These are phyloP conservation scores for Knipowitschia caucasica DNA, from an alignment of 2,797 vertebrate species.

Conservation along the genomic window DNA sequence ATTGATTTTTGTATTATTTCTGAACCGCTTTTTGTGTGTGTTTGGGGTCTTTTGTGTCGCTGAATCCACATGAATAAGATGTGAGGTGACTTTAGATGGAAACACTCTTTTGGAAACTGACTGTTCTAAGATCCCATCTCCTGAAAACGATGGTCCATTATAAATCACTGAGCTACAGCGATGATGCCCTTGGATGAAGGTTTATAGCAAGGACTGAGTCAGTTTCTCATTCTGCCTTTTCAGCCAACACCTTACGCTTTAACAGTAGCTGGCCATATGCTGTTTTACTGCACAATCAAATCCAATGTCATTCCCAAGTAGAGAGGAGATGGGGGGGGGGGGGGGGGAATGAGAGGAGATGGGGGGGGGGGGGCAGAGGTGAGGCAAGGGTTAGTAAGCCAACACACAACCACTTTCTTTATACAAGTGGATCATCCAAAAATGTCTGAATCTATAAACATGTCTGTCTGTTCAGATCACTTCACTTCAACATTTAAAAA, in stretches of 20 bases:
- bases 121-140: background rate
- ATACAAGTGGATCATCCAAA: background rate
- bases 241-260: constrained; percentile 26
- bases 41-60: constrained; percentile 18
- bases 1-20: no score
- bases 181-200: constrained; percentile 22
- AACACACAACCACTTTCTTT: background rate
- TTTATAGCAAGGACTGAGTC: constrained; percentile 34
- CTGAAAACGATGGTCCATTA: constrained; percentile 27
- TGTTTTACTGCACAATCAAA: constrained; percentile 11
- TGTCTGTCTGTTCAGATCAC: background rate
- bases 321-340: constrained; percentile 18
- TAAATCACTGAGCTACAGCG: constrained; percentile 37
- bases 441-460: background rate
- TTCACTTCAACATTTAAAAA: background rate
- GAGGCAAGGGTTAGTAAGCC: background rate
- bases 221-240: constrained; percentile 40
- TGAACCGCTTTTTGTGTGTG: constrained; percentile 10
- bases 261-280: constrained; percentile 43
- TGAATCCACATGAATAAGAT: constrained; percentile 38
- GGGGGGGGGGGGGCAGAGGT: background rate
- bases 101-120: constrained; percentile 4
- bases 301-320: constrained; percentile 24
- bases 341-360: constrained; percentile 19
- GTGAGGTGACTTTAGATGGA: constrained; percentile 12